Evolutionary conservation across 2,113 vertebrate species (phyloP), one percentile per base, ranked within the genome.

Genomic region (Oncorhynchus gorbuscha): DNA sequence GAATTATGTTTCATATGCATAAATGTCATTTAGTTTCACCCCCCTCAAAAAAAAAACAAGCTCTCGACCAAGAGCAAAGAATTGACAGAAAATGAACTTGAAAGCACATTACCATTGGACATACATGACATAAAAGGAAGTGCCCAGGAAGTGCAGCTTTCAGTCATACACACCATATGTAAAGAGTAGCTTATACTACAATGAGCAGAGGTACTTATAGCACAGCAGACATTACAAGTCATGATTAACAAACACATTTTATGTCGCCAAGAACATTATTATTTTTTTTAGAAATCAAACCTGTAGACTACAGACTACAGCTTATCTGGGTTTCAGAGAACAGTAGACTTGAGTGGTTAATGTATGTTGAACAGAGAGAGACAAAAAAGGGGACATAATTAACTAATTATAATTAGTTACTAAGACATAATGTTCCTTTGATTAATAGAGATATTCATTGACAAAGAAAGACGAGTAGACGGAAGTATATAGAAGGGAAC

Each of bases 121-220:
- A 3, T 30, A 67, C 13, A 68, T 67, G 20, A 8, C 8, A 83
- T 30, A 83, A 85, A 85, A 82, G 83, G 84, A 73, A 67, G 72
- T 70, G 79, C 81, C 85, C 83, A 61, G 74, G 72, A 89, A 85
- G 83, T 89, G 89, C 90, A 86, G 87, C 87, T 84, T 87, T 75
- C 79, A 83, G 81, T 84, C 65, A 70, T 71, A 85, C 39, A 75
- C 85, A 85, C 72, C 16, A 85, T 28, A 28, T 28, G 30, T 32
- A 32, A 32, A 32, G 30, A 32, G 82, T 84, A 90, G 87, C 87
- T 86, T 90, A 86, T 88, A 81, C 77, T 79, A 67, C 8, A 84
- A 78, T 22, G 39, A 78, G 78, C 79, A 77, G 87, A 83, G 79
- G 85, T 86, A 83, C 84, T 81, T 73, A 45, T 16, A 83, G 85